phyloP scores from a whole-genome alignment of 2,113 vertebrate genomes.

The Sminthopsis crassicaudata region DNA sequence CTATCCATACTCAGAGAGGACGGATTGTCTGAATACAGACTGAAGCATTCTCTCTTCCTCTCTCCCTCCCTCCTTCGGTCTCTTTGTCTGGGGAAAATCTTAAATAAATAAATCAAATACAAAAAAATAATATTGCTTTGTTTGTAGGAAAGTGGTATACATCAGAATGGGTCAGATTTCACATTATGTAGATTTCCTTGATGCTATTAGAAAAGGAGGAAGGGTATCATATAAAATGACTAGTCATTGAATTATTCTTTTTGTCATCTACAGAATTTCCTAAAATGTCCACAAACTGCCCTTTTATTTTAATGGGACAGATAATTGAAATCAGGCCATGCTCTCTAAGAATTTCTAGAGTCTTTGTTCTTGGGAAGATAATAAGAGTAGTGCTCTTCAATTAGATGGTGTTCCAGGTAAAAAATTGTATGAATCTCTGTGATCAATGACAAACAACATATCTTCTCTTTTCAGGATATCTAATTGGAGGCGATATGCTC shows the following conservation, averaged over 20 bases:
- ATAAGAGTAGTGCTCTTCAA: not conserved
- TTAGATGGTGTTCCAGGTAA: not conserved
- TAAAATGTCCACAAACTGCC: not conserved
- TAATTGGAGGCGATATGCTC: slow-evolving; percentile 96
- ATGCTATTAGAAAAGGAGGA: not conserved
- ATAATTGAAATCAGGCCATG: not conserved
- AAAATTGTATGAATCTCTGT: not conserved
- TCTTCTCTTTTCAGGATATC: slow-evolving; percentile 86
- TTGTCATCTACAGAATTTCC: not conserved
- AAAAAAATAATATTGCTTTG: not conserved
- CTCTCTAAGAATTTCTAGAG: not conserved
- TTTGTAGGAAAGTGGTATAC: not conserved
- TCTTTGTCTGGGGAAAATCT: too few species aligned
- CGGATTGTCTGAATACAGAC: too few species aligned
- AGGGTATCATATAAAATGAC: not conserved
- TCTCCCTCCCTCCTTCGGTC: too few species aligned
- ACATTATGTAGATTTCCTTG: not conserved
- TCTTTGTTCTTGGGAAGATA: not conserved
- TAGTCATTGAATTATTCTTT: not conserved
- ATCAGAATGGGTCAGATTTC: not conserved
- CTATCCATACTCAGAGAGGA: too few species aligned
- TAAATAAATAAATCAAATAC: too few species aligned
- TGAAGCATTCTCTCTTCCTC: too few species aligned
- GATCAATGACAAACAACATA: not conserved
- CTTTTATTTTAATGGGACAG: not conserved